Conservation (phyloP, 92 coral and sea anemone genomes). For the Pocillopora meandrina region DNA sequence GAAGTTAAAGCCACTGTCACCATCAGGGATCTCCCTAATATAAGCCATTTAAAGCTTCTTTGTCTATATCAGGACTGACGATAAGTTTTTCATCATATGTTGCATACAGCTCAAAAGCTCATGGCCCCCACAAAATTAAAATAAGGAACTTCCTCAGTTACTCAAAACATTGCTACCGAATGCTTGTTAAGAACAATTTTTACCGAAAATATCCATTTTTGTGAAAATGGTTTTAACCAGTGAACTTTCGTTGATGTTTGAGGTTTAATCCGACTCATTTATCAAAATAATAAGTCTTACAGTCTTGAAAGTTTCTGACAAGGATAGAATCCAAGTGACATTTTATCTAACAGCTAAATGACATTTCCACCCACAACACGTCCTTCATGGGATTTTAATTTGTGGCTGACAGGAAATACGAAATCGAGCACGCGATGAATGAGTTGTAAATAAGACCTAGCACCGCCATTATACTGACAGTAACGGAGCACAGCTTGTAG, state of each 20-base stretch:
- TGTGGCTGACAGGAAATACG: background rate
- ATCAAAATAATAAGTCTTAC: background rate
- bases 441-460: background rate
- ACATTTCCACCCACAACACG: background rate
- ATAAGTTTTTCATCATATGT: no score
- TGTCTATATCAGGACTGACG: no score
- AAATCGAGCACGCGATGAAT: slow-evolving; percentile 14
- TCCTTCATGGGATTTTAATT: background rate
- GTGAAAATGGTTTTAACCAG: no score
- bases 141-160: no score
- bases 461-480: background rate
- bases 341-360: background rate
- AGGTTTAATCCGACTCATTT: background rate
- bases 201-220: no score
- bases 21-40: background rate
- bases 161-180: no score
- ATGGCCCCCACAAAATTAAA: no score
- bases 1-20: background rate
- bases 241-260: no score
- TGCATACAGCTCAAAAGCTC: no score
- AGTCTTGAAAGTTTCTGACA: background rate
- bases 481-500: background rate
- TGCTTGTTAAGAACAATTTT: no score
- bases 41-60: background rate
- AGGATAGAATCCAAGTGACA: background rate